phyloP scores from a whole-genome alignment of 1,140 invertebrate species.

The Aphidius ervi region DNA sequence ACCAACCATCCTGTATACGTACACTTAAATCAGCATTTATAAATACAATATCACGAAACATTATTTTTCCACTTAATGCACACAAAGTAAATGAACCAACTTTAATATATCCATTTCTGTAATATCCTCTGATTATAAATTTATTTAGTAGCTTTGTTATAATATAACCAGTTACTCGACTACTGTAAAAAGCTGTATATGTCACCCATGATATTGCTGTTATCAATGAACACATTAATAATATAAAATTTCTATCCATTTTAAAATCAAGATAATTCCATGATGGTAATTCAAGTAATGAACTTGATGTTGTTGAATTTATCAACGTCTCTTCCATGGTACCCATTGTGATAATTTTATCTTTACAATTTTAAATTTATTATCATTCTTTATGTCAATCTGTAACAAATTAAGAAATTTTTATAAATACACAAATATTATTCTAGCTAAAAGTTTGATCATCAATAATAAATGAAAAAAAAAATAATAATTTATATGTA shows the following conservation, averaged over 20 bases:
- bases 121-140: slow-evolving; percentile 65
- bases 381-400: no score
- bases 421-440: no score
- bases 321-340: background rate
- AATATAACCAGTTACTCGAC: slow-evolving; percentile 83
- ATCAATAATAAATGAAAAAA: no score
- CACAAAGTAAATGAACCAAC: slow-evolving; percentile 95
- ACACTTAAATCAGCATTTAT: slow-evolving; percentile 93
- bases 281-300: slow-evolving; percentile 38
- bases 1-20: slow-evolving; percentile 92
- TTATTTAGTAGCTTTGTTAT: slow-evolving; percentile 85
- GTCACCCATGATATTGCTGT: slow-evolving; percentile 84
- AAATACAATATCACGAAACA: slow-evolving; percentile 95
- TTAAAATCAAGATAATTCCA: slow-evolving; percentile 63
- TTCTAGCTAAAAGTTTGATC: no score
- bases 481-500: no score
- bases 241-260: slow-evolving; percentile 79
- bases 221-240: slow-evolving; percentile 75
- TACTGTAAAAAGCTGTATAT: slow-evolving; percentile 95
- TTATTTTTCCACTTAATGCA: slow-evolving; percentile 94
- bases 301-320: slow-evolving; percentile 37
- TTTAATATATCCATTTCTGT: slow-evolving; percentile 74
- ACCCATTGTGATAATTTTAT: background rate
- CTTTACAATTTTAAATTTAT: no score
- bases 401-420: no score